Base-by-base conservation (phyloP, 1,140 invertebrate genomes). In the Magallana angulata region DNA sequence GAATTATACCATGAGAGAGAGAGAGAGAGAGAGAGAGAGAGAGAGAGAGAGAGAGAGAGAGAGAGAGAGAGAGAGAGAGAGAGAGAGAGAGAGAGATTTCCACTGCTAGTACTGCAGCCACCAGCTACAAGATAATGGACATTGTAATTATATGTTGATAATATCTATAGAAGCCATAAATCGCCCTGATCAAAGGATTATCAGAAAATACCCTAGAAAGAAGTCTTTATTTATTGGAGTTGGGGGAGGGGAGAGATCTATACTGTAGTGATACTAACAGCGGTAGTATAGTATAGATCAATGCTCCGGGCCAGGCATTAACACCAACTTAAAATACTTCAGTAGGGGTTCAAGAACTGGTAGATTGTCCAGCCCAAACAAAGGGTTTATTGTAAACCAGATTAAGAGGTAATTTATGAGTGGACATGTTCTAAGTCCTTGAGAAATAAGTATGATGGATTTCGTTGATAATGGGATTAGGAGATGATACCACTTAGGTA, bases 91-190 rank as follows among this genome's bases (percentile, higher is more conserved):
- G 30, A 9, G 7, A 24, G 18, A 24, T 71, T n/a, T n/a, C 30
- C 18, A 24, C 3, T 6, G 24, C 24, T 76, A 76, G 36, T 11
- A 9, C 24, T 76, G 8, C 68, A 36, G 68, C 68, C 68, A 36
- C 12, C 18, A 76, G 68, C 68, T 76, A 76, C 36, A 76, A 76
- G 68, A 76, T 76, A 76, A 76, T 76, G 68, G 68, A 76, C 24
- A 30, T 24, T 30, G 36, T 48, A 36, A 11, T 12, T 30, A 76
- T 11, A 18, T 76, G 24, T 76, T 76, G 68, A 76, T 76, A 1
- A 76, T 18, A 76, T 76, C 68, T 76, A 76, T 76, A 30, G 68
- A 24, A 24, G 36, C 68, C 24, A 76, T 76, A 76, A 76, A 76
- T 76, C 18, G 9, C 1, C 24, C 12, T 9, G 68, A 76, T 76